Conservation (phyloP, 1,140 invertebrate genomes). For the Zaprionus kolodkinae region DNA sequence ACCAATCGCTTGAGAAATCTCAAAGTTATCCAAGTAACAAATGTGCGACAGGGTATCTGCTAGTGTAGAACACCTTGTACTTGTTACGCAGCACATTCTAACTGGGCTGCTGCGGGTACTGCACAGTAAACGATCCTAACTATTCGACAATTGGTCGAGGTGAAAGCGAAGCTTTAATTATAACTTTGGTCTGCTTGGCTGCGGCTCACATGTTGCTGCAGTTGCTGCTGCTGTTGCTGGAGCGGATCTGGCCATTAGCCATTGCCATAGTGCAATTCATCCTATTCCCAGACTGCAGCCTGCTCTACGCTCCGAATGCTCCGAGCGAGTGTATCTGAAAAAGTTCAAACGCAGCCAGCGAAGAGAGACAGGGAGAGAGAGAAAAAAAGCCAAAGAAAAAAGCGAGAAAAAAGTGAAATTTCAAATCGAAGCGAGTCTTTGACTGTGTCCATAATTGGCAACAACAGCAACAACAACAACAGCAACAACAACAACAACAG, state of each 20-base stretch:
- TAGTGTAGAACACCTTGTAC: background rate
- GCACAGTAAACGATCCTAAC: conserved; percentile 40
- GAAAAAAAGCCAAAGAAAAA: background rate
- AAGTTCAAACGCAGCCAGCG: conserved; percentile 43
- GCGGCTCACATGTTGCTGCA: conserved; percentile 20
- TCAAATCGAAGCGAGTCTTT: conserved; percentile 46
- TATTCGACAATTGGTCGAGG: conserved; percentile 52
- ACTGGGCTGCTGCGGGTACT: conserved; percentile 12
- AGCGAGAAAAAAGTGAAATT: conserved; percentile 53
- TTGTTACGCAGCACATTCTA: conserved; percentile 7
- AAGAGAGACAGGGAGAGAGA: conserved; percentile 18
- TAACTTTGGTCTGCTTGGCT: conserved; percentile 42
- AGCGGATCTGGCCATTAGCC: conserved; percentile 41
- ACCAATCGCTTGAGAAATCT: background rate
- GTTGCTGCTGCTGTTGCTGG: conserved; percentile 25
- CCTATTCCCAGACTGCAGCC: conserved; percentile 34
- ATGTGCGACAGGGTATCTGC: background rate
- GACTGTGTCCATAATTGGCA: conserved; percentile 65
- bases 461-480: conserved; percentile 36
- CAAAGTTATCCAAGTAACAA: background rate
- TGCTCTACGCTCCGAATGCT: conserved; percentile 30
- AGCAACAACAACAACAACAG: conserved; percentile 27
- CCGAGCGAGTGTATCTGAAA: conserved; percentile 23
- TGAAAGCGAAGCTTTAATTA: conserved; percentile 56
- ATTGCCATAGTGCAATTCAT: conserved; percentile 51